Evolutionary conservation across 2,888 invertebrate species (phyloP).

Genomic region (Drosophila picticornis): DNA sequence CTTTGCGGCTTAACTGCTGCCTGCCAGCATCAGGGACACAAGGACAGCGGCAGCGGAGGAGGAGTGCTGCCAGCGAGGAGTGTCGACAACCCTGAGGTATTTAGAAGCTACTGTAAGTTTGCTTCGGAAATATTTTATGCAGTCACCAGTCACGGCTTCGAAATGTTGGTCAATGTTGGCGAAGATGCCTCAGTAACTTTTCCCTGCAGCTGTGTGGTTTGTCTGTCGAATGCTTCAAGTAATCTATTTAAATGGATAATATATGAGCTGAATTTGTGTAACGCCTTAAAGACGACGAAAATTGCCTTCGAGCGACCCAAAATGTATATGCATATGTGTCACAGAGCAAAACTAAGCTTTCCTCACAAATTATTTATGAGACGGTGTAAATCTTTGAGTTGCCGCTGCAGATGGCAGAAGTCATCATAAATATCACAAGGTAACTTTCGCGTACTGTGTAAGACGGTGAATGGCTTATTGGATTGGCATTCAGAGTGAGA

Average conservation of each 20-base stretch:
- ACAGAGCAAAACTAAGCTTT: background rate
- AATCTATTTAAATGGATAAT: constrained; percentile 26
- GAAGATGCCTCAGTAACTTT: constrained; percentile 25
- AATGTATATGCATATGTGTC: background rate
- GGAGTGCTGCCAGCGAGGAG: background rate
- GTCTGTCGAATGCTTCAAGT: constrained; percentile 25
- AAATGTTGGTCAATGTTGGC: constrained; percentile 45
- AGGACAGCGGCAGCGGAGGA: background rate
- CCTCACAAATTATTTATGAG: constrained; percentile 15
- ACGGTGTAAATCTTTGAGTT: background rate
- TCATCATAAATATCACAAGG: constrained; percentile 14
- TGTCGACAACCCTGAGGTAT: constrained; percentile 51
- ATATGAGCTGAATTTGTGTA: constrained; percentile 21
- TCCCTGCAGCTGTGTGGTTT: constrained; percentile 16
- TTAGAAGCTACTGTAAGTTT: constrained; percentile 44
- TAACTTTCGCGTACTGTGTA: background rate
- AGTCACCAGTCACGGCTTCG: constrained; percentile 36
- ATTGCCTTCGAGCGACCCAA: background rate
- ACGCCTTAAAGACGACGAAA: constrained; percentile 3
- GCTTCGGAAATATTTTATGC: constrained; percentile 50
- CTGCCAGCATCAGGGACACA: constrained; percentile 1
- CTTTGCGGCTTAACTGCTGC: constrained; percentile 74
- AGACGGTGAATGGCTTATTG: background rate
- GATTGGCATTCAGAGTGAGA: background rate
- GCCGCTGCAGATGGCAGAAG: constrained; percentile 5